Conservation (phyloP, 2,113 vertebrate species). For the Oncorhynchus nerka region DNA sequence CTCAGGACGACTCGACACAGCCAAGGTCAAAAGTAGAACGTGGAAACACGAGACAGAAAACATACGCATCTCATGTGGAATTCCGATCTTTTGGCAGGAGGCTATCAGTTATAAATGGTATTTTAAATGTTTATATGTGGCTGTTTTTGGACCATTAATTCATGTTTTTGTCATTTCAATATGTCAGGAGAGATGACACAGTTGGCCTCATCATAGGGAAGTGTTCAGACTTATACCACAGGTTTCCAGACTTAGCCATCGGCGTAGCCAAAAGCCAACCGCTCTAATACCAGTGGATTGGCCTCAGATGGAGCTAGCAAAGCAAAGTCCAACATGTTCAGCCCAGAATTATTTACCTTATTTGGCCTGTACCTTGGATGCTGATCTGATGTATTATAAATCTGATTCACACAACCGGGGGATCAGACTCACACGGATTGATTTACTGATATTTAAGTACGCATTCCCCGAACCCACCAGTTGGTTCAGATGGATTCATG, state of each 20-base stretch:
- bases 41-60: slow-evolving; percentile 6
- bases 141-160: slow-evolving; percentile 45
- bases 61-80: slow-evolving; percentile 39
- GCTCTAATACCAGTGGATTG: neutral
- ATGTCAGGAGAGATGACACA: slow-evolving; percentile 24
- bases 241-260: neutral
- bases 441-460: slow-evolving; percentile 31
- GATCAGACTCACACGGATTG: slow-evolving; percentile 38
- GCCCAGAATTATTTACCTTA: neutral
- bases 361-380: slow-evolving; percentile 23
- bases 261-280: neutral
- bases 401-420: slow-evolving; percentile 45
- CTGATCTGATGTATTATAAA: slow-evolving; percentile 31
- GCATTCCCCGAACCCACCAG: slow-evolving; percentile 48
- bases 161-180: slow-evolving; percentile 36
- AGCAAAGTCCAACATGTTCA: slow-evolving; percentile 22
- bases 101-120: slow-evolving; percentile 39
- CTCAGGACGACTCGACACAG: slow-evolving; percentile 15
- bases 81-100: slow-evolving; percentile 8
- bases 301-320: neutral
- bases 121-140: slow-evolving; percentile 59
- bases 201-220: slow-evolving; percentile 15
- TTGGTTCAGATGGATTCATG: slow-evolving; percentile 24
- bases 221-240: neutral
- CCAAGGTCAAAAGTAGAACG: slow-evolving; percentile 16